phyloP scores from a whole-genome alignment of 2,797 vertebrate species.

The Rachycentron canadum region DNA sequence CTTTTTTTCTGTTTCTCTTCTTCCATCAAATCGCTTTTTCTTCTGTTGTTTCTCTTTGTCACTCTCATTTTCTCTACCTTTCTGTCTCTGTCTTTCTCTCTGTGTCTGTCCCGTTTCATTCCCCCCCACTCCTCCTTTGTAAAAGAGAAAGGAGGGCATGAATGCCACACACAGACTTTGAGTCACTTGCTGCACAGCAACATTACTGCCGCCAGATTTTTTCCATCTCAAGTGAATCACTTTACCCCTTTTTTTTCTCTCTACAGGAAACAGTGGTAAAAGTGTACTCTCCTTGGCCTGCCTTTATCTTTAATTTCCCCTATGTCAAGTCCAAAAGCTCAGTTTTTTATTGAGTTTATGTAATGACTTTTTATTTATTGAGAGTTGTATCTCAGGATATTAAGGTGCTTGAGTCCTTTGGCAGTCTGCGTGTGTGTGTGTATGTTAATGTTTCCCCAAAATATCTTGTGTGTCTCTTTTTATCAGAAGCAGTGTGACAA shows the following conservation, averaged over 20 bases:
- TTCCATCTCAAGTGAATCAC: slow-evolving; percentile 78
- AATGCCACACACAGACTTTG: slow-evolving; percentile 86
- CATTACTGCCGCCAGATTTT: slow-evolving; percentile 76
- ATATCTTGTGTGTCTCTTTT: neutral
- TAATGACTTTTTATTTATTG: slow-evolving; percentile 21
- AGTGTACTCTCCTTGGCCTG: slow-evolving; percentile 34
- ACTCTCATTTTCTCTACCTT: slow-evolving; percentile 54
- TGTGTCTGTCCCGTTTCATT: slow-evolving; percentile 57
- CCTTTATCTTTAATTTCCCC: slow-evolving; percentile 50
- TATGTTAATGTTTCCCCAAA: neutral
- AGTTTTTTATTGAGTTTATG: neutral
- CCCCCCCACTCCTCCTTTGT: slow-evolving; percentile 58
- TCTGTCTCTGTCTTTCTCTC: slow-evolving; percentile 44
- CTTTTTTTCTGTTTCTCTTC: slow-evolving; percentile 45
- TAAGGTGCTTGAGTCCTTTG: neutral
- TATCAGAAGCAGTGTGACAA: neutral
- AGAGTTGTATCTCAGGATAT: neutral
- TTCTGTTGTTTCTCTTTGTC: slow-evolving; percentile 61
- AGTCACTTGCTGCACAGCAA: slow-evolving; percentile 70
- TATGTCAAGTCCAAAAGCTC: slow-evolving; percentile 1
- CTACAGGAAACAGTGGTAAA: slow-evolving; percentile 59
- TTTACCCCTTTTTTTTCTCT: slow-evolving; percentile 55
- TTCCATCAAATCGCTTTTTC: slow-evolving; percentile 59
- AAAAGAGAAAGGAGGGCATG: slow-evolving; percentile 67
- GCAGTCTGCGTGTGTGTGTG: neutral